Evolutionary conservation across 2,113 vertebrate genomes (phyloP).

Genomic region (Leuciscus idus): DNA sequence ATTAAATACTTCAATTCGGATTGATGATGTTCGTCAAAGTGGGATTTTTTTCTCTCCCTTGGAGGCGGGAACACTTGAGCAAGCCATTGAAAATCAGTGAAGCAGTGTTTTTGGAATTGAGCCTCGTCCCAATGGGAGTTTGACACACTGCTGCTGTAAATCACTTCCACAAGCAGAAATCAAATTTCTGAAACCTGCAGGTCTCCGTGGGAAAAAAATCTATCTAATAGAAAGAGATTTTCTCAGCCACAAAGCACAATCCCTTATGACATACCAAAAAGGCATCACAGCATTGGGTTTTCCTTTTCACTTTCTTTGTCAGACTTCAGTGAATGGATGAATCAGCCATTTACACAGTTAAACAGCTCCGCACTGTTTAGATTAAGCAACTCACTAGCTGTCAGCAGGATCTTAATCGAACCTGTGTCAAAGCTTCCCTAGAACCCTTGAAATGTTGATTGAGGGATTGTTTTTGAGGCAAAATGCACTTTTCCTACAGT

Average conservation of each 20-base stretch:
- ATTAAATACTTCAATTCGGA: conserved; percentile 42
- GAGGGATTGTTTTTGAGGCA: neutral
- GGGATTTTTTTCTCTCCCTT: conserved; percentile 28
- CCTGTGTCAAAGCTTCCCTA: neutral
- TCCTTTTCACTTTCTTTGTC: conserved; percentile 20
- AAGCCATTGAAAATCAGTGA: conserved; percentile 51
- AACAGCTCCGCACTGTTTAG: conserved; percentile 33
- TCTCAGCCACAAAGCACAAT: conserved; percentile 34
- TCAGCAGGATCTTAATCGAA: conserved; percentile 13
- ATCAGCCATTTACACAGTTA: conserved; percentile 37
- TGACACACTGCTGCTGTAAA: conserved; percentile 51
- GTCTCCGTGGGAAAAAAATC: conserved; percentile 35
- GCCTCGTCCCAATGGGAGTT: conserved; percentile 42
- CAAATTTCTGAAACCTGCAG: conserved; percentile 49
- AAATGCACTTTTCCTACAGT: conserved; percentile 25
- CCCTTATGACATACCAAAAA: conserved; percentile 33
- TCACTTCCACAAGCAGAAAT: conserved; percentile 56
- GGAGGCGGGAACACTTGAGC: conserved; percentile 10
- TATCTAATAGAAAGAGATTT: conserved; percentile 53
- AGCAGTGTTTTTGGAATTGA: conserved; percentile 53
- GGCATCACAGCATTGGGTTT: conserved; percentile 24
- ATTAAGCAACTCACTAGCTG: neutral
- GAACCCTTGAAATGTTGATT: neutral
- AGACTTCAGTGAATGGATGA: conserved; percentile 15
- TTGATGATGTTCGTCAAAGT: conserved; percentile 45